Conservation (phyloP, 92 coral and sea anemone genomes). For the Heteractis magnifica region DNA sequence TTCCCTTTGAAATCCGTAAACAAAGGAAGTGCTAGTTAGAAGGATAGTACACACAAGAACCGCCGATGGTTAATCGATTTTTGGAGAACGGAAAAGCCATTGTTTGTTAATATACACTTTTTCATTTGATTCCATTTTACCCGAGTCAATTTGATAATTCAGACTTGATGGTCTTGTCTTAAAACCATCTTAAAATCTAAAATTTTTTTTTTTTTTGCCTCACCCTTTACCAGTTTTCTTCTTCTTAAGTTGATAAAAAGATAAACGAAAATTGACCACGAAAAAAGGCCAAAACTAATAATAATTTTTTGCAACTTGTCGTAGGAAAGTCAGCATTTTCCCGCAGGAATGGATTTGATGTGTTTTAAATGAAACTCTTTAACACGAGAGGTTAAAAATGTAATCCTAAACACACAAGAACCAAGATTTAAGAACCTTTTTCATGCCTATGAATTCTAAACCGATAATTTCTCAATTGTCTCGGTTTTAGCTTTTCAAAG, state of each 20-base stretch:
- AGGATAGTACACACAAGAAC: conserved; percentile 33
- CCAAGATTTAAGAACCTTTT: not conserved
- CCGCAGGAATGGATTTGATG: not conserved
- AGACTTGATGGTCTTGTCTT: not conserved
- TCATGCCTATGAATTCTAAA: not conserved
- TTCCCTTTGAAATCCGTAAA: conserved; percentile 36
- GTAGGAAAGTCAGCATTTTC: too few relatives aligned
- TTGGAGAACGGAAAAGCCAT: conserved; percentile 10
- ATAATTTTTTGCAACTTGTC: too few relatives aligned
- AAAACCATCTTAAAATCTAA: not conserved
- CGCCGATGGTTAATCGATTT: conserved; percentile 34
- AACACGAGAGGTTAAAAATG: conserved; percentile 1
- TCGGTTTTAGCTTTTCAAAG: not conserved
- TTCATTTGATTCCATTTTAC: conserved; percentile 32
- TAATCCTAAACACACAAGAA: not conserved
- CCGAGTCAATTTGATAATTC: conserved; percentile 5
- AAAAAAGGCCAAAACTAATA: not conserved
- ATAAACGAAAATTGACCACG: not conserved
- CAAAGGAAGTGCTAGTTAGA: conserved; percentile 39
- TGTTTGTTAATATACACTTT: conserved; percentile 27
- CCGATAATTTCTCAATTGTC: not conserved
- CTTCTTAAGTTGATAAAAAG: not conserved
- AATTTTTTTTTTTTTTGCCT: not conserved
- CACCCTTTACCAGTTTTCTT: too few relatives aligned
- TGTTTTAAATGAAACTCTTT: not conserved